Evolutionary conservation across 2,113 vertebrate genomes (phyloP).

Genomic region (Ptychochromis oligacanthus): DNA sequence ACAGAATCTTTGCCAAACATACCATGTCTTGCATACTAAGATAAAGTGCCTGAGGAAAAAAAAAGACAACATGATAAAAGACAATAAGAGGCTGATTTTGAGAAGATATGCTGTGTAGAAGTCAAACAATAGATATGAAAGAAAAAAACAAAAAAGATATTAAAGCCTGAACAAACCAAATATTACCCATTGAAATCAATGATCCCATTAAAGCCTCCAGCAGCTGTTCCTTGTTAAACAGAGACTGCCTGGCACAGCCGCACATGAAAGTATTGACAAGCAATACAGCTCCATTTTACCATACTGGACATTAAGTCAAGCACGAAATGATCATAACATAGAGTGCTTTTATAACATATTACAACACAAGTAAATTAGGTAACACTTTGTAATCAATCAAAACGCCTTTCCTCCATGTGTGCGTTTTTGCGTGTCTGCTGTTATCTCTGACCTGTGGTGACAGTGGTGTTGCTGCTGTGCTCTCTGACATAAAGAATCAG

Average conservation of each 20-base stretch:
- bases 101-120: constrained; percentile 6
- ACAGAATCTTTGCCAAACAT: neutral
- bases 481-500: constrained; percentile 23
- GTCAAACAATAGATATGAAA: constrained; percentile 15
- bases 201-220: constrained; percentile 40
- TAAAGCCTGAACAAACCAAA: constrained; percentile 33
- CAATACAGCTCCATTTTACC: constrained; percentile 34
- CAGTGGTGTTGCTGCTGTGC: neutral
- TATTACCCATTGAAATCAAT: constrained; percentile 55
- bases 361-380: constrained; percentile 22
- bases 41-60: constrained; percentile 16
- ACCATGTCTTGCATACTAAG: constrained; percentile 26
- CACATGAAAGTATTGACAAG: constrained; percentile 54
- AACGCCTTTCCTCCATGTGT: neutral
- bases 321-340: constrained; percentile 35
- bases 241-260: neutral
- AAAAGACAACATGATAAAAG: constrained; percentile 5
- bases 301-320: constrained; percentile 44
- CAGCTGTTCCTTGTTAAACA: constrained; percentile 45
- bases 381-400: constrained; percentile 38
- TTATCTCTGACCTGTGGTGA: neutral
- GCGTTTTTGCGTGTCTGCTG: neutral
- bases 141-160: constrained; percentile 26
- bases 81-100: constrained; percentile 18
- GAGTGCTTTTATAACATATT: constrained; percentile 17